Evolutionary conservation across 1,140 invertebrate species (phyloP), one percentile per base, ranked within the genome.

Genomic region (Coptotermes formosanus): DNA sequence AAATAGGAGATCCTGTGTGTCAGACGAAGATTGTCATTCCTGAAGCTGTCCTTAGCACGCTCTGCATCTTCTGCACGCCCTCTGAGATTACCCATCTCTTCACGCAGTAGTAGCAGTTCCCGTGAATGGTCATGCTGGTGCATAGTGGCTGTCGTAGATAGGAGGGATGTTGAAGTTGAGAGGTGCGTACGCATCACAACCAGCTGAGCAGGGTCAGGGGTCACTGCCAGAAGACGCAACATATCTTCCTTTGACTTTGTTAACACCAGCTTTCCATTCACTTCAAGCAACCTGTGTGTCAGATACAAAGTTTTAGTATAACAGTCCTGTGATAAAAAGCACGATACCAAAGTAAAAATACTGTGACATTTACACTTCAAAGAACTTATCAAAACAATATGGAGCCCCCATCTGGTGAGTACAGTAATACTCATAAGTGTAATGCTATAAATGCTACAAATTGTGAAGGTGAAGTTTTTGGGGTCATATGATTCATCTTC

Each of bases 1-100:
- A 98, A 92, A 90, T 97, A 97, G 4, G 95, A 96, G 82, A 97
- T 97, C 85, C 97, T 93, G 90, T 97, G 97, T 14, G 96, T 96
- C 82, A 97, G 92, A 82, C 96, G 92, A 30, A 97, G 93, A 90
- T 97, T 97, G 90, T 97, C 97, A 44, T 94, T 93, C 89, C 95
- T 93, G 3, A 95, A 90, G 55, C 88, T 89, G 87, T 95, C 94
- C 89, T 93, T 93, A 6, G 93, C 93, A 30, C 93, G 91, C 88
- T 94, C 92, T 0, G 94, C 92, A 75, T 94, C 93, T 23, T 95
- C 93, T 3, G 94, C 94, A 30, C 93, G 91, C 81, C 92, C 91
- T 52, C 92, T 91, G 21, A 93, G 91, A 23, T 91, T 89, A 43
- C 91, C 91, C 82, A 94, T 89, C 89, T 94, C 93, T 6, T 92